Percentiles rank a stretch among this genome's conserved stretches.
These are phyloP conservation scores for Coleophora deauratella DNA, from an alignment of 2,888 invertebrate genomes.

Conservation along the genomic window DNA sequence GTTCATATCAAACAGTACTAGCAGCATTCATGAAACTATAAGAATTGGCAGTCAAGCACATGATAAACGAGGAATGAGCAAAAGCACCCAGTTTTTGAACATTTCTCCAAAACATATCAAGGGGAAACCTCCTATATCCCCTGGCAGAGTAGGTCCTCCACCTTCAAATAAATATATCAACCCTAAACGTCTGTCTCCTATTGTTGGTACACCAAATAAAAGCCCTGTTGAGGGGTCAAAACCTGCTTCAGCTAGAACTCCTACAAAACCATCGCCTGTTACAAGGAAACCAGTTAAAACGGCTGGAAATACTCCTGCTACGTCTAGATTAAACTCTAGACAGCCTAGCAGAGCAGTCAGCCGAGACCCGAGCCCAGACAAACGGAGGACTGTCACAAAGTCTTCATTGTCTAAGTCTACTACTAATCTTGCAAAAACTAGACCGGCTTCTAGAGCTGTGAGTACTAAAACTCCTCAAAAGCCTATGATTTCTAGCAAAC, in stretches of 20 bases:
- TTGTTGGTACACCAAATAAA: slow-evolving; percentile 67
- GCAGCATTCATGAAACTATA: slow-evolving; percentile 63
- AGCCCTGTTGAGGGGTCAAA: slow-evolving; percentile 57
- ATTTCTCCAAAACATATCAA: slow-evolving; percentile 52
- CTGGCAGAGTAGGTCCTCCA: slow-evolving; percentile 61
- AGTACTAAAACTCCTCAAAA: slow-evolving; percentile 46
- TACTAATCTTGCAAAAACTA: slow-evolving; percentile 13
- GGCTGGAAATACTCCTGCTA: slow-evolving; percentile 48
- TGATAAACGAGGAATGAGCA: slow-evolving; percentile 51
- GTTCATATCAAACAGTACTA: slow-evolving; percentile 64
- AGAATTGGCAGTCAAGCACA: slow-evolving; percentile 54
- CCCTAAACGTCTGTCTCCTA: slow-evolving; percentile 63
- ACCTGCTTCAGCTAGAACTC: slow-evolving; percentile 42
- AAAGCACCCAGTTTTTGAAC: slow-evolving; percentile 56
- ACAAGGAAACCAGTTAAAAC: slow-evolving; percentile 46
- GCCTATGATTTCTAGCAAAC: slow-evolving; percentile 35
- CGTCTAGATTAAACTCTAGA: slow-evolving; percentile 60
- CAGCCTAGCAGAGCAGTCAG: slow-evolving; percentile 53
- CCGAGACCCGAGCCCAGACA: slow-evolving; percentile 60
- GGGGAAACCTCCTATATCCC: slow-evolving; percentile 66
- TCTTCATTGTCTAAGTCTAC: slow-evolving; percentile 27
- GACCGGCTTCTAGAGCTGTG: slow-evolving; percentile 40
- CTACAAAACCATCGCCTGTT: slow-evolving; percentile 38
- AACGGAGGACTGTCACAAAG: slow-evolving; percentile 37
- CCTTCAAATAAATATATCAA: slow-evolving; percentile 61